These are phyloP conservation scores for Chloroceryle aenea DNA, from an alignment of 2,113 vertebrate genomes.

Conservation along the genomic window DNA sequence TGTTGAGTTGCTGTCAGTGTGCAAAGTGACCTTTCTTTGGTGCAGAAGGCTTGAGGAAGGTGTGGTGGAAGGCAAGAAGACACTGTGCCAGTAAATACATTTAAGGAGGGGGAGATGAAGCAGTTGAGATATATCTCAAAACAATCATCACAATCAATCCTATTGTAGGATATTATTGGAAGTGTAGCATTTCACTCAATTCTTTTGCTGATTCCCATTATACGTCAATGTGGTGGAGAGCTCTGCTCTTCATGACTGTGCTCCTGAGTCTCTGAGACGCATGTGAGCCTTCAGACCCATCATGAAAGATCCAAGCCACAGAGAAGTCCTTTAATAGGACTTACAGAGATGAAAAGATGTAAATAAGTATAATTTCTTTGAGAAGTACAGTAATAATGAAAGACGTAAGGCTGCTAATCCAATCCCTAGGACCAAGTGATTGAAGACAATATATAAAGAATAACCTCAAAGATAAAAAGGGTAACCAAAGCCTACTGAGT, in stretches of 20 bases:
- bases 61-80: not conserved
- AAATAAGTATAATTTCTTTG: not conserved
- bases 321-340: not conserved
- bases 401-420: not conserved
- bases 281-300: not conserved
- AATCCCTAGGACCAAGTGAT: not conserved
- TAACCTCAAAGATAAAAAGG: not conserved
- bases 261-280: not conserved
- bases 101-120: not conserved
- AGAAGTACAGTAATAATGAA: not conserved
- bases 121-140: not conserved
- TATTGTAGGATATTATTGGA: not conserved
- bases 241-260: not conserved
- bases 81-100: not conserved
- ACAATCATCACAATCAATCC: not conserved
- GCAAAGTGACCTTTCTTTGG: not conserved
- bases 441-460: not conserved
- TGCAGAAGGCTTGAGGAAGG: not conserved
- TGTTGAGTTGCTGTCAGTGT: not conserved
- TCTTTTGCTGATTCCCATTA: not conserved
- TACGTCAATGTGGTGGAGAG: not conserved
- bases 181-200: not conserved
- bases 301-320: not conserved
- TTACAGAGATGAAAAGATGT: not conserved
- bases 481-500: not conserved